These are phyloP conservation scores for Himalopsyche kuldschensis DNA, from an alignment of 2,888 invertebrate genomes.

Conservation along the genomic window DNA sequence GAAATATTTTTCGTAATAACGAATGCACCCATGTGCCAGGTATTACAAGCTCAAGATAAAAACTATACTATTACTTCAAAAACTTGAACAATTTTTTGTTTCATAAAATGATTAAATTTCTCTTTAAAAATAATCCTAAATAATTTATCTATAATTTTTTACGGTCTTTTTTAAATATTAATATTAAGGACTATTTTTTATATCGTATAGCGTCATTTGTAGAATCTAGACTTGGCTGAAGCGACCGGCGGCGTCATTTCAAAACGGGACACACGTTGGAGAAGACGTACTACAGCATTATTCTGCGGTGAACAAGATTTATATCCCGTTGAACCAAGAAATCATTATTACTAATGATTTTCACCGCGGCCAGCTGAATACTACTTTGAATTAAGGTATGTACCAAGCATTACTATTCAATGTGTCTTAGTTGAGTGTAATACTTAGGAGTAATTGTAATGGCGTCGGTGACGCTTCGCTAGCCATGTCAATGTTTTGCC, in stretches of 20 bases:
- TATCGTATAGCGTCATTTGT: neutral
- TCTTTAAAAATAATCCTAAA: too few relatives aligned
- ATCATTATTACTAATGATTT: conserved; percentile 18
- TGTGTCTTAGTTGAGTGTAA: neutral
- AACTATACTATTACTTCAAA: neutral
- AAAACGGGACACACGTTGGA: neutral
- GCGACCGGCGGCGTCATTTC: conserved; percentile 12
- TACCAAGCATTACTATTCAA: neutral
- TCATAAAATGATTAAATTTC: too few relatives aligned
- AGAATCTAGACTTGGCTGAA: neutral
- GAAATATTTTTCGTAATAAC: neutral
- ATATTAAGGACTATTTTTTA: neutral
- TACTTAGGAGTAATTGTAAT: neutral
- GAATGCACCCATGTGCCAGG: neutral
- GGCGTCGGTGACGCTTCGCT: conserved; percentile 12
- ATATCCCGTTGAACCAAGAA: conserved; percentile 1
- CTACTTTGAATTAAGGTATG: conserved; percentile 16
- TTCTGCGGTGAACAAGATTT: conserved; percentile 12
- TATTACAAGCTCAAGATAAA: neutral
- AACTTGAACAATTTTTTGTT: too few relatives aligned
- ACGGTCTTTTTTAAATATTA: neutral
- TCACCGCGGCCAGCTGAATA: conserved; percentile 23
- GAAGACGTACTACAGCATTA: neutral
- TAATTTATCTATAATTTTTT: too few relatives aligned
- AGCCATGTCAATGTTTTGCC: neutral